Base-by-base conservation (phyloP, 1,140 invertebrate species). In the Augochlora pura region DNA sequence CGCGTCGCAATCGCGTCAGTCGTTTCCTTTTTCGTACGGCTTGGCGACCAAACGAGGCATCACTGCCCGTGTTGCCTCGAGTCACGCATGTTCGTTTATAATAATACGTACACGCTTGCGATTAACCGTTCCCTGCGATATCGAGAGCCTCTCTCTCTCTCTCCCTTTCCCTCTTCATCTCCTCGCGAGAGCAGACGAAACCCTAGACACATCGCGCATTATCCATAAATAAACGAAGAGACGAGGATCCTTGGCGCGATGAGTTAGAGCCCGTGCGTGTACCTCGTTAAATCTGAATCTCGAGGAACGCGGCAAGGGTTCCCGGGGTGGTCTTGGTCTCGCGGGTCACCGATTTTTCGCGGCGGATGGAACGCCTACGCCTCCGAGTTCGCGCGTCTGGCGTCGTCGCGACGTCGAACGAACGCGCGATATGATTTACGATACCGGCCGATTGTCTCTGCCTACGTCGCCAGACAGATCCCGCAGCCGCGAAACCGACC, bases 261-360 rank as follows among this genome's bases (percentile, higher is more conserved):
- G 60, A 65, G 52, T 57, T 59, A 77, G 66, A 32, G 23, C 25
- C n/a, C 23, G 25, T n/a, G 39, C 38, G 59, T 7, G 32, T 62
- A n/a, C 6, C 42, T 76, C 59, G 72, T 85, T 84, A 84, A 85
- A 85, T n/a, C 46, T 54, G n/a, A 32, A 27, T 21, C 52, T 67
- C 57, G 59, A 42, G 62, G 59, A 9, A n/a, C 42, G 39, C 42
- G 63, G 54, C 38, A 23, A 66, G 71, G 62, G 54, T 67, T 18
- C 21, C 25, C 49, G 54, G 49, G 57, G 57, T 59, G 60, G n/a
- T 14, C 32, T 32, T 38, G 64, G 23, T 74, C 70, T 67, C 70
- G 70, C 70, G 69, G 83, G 83, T 85, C 75, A 79, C 52, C 23
- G 76, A 52, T 52, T 79, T 64, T 85, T 86, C 52, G n/a, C 64